These are phyloP conservation scores for Xiphydria camelus DNA, from an alignment of 2,888 invertebrate species.

Conservation along the genomic window DNA sequence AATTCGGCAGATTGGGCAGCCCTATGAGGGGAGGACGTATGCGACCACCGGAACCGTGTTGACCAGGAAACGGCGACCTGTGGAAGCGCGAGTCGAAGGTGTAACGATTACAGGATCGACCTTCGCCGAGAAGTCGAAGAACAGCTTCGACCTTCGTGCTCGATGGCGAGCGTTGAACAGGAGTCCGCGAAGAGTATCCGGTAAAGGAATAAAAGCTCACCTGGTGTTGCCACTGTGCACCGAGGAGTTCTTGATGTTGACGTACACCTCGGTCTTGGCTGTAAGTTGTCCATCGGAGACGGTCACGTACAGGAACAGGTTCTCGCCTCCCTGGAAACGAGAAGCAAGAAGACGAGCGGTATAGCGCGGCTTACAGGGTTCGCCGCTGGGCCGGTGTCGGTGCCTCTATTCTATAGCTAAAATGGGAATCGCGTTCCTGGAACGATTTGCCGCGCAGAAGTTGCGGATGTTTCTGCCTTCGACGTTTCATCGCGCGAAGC, in stretches of 20 bases:
- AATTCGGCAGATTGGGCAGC: slow-evolving; percentile 43
- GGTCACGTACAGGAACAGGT: slow-evolving; percentile 70
- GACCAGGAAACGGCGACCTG: slow-evolving; percentile 31
- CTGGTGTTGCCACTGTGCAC: slow-evolving; percentile 42
- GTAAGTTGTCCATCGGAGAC: slow-evolving; percentile 68
- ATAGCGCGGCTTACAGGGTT: not conserved
- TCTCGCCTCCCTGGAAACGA: slow-evolving; percentile 66
- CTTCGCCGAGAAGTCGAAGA: too few relatives aligned
- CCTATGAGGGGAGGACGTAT: slow-evolving; percentile 43
- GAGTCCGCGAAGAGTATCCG: too few relatives aligned
- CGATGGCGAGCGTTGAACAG: too few relatives aligned
- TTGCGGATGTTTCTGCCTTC: too few relatives aligned
- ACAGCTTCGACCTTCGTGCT: too few relatives aligned
- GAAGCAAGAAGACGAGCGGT: slow-evolving; percentile 25
- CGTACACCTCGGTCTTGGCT: slow-evolving; percentile 71
- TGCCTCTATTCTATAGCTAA: not conserved
- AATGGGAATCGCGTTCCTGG: too few relatives aligned
- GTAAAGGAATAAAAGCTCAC: too few relatives aligned
- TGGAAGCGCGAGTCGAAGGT: too few relatives aligned
- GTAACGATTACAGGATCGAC: too few relatives aligned
- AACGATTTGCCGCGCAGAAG: too few relatives aligned
- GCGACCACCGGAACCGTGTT: slow-evolving; percentile 36
- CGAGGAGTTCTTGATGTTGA: slow-evolving; percentile 62
- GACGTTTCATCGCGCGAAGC: too few relatives aligned
- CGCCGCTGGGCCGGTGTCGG: not conserved